These are phyloP conservation scores for Acleris sparsana DNA, from an alignment of 2,888 invertebrate genomes.

Conservation along the genomic window DNA sequence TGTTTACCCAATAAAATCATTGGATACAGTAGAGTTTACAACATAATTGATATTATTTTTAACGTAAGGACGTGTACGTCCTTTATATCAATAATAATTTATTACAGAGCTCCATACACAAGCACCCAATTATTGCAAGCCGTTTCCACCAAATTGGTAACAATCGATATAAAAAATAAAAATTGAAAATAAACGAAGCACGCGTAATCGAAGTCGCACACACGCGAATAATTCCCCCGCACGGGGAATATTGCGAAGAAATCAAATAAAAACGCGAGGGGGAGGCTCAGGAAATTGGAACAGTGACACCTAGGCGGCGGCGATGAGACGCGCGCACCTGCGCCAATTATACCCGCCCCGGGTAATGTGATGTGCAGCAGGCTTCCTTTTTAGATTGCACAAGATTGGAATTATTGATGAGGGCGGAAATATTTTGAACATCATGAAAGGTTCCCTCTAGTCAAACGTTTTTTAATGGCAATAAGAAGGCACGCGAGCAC, in stretches of 20 bases:
- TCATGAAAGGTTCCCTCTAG: slow-evolving; percentile 9
- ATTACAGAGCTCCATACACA: too few species aligned
- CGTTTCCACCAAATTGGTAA: slow-evolving; percentile 15
- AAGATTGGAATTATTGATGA: slow-evolving; percentile 45
- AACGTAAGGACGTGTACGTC: too few species aligned
- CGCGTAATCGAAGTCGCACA: slow-evolving; percentile 43
- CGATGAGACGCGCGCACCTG: slow-evolving; percentile 54
- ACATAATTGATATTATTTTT: too few species aligned
- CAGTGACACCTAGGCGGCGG: slow-evolving; percentile 61
- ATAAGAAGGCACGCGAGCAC: too few species aligned
- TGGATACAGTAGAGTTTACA: too few species aligned
- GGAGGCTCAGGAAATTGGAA: slow-evolving; percentile 67
- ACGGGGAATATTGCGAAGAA: slow-evolving; percentile 73
- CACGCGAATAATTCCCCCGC: slow-evolving; percentile 53
- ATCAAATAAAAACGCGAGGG: slow-evolving; percentile 63
- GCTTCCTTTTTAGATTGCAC: slow-evolving; percentile 47
- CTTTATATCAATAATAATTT: too few species aligned
- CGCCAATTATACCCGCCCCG: slow-evolving; percentile 57
- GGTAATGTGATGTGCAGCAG: slow-evolving; percentile 48
- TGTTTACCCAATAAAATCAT: too few species aligned
- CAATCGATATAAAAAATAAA: slow-evolving; percentile 32
- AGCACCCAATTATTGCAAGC: too few species aligned
- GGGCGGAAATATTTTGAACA: slow-evolving; percentile 20
- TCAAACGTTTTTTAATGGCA: not conserved
- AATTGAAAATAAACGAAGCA: slow-evolving; percentile 34